phyloP scores from a whole-genome alignment of 2,888 invertebrate species.

The Schizotus pectinicornis region DNA sequence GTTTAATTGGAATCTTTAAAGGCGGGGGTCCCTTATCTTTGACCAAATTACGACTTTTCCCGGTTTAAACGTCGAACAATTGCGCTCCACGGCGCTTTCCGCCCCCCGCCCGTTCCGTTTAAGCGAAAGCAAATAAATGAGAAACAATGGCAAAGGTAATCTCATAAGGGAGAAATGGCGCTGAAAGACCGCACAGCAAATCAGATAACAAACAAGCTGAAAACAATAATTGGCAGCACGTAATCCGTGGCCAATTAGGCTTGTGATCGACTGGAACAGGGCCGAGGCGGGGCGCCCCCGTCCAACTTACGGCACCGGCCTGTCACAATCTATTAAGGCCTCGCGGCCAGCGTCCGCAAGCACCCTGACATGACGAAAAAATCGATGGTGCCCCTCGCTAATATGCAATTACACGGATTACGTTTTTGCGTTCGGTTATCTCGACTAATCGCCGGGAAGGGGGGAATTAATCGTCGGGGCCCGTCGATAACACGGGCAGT shows the following conservation, averaged over 20 bases:
- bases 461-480: constrained; percentile 12
- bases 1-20: constrained; percentile 21
- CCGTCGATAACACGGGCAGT: too few species aligned
- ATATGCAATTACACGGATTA: constrained; percentile 28
- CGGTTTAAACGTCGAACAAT: constrained; percentile 18
- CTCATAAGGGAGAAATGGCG: constrained; percentile 42
- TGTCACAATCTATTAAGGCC: constrained; percentile 27
- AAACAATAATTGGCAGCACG: constrained; percentile 49
- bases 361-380: constrained; percentile 18
- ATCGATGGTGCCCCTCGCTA: constrained; percentile 20
- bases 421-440: constrained; percentile 10
- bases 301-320: constrained; percentile 5
- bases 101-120: constrained; percentile 1
- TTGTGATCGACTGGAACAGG: constrained; percentile 36
- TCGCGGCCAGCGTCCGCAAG: not conserved
- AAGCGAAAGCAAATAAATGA: constrained; percentile 22
- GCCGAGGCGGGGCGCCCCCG: constrained; percentile 15
- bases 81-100: constrained; percentile 21
- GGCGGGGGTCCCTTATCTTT: constrained; percentile 10
- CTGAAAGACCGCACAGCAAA: constrained; percentile 47
- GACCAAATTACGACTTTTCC: constrained; percentile 24
- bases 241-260: constrained; percentile 46
- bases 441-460: not conserved
- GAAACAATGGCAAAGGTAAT: constrained; percentile 35
- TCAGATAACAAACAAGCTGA: constrained; percentile 46